Evolutionary conservation across 2,797 vertebrate species (phyloP), one percentile per base, ranked within the genome.

Genomic region (Bryconaethiops microstoma): DNA sequence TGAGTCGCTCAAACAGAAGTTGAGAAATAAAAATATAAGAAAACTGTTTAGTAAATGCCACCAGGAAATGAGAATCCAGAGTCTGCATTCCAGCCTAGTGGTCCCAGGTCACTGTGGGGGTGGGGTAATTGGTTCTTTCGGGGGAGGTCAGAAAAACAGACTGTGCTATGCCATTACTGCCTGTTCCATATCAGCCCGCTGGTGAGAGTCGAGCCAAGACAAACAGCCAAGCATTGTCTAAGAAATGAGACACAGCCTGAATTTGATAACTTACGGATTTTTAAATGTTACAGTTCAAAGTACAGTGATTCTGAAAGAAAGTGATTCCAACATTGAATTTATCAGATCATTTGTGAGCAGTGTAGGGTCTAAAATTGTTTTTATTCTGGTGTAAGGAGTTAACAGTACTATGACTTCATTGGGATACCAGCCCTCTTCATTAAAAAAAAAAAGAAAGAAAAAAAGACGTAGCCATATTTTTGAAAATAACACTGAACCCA

Each of bases 11-110:
- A 6, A 69, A 48, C n/a, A 23, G 3, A 6, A 69, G 12, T 7
- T 21, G 39, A 72, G 45, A 57, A 42, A 55, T 55, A 21, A 23
- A 57, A 25, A 23, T 62, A 25, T 12, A 39, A 35, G 19, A 7
- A 80, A 70, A 55, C 6, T 14, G 19, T 39, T 71, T 71, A 52
- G 42, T 19, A 23, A 70, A 54, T 23, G 25, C 19, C 73, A 52
- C 29, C 65, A 64, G 74, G 67, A 76, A 81, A 81, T 63, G 45
- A 8, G 14, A 70, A 48, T 39, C 57, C 3, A 17, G n/a, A 86
- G 86, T 86, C 69, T 86, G 83, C 88, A 91, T 91, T 91, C 90
- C 87, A 86, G 78, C 68, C 35, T 48, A 74, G 55, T 50, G 82
- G 81, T 84, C 76, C 35, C 79, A 21, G 74, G 50, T 21, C 65